phyloP scores from a whole-genome alignment of 1,140 invertebrate genomes.

The Metopolophium dirhodum region DNA sequence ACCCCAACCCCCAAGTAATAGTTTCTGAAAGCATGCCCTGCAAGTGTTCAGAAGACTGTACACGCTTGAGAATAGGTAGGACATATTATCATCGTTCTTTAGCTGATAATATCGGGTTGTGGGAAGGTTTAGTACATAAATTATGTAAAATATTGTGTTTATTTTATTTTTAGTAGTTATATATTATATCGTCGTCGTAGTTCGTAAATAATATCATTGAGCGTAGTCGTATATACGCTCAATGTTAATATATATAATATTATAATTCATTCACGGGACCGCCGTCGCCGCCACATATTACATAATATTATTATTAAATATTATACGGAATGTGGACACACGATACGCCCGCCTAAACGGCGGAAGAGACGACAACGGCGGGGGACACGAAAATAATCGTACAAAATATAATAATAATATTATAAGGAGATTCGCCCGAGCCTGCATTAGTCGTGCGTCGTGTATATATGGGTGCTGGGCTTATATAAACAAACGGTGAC shows the following conservation, averaged over 20 bases:
- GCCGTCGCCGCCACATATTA: neutral
- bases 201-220: neutral
- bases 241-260: neutral
- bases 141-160: neutral
- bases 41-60: neutral
- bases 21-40: neutral
- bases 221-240: neutral
- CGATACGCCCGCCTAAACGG: constrained; percentile 27
- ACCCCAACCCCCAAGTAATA: neutral
- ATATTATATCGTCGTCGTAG: neutral
- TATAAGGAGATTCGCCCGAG: constrained; percentile 34
- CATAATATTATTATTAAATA: neutral
- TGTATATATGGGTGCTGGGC: neutral
- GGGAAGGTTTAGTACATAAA: neutral
- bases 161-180: neutral
- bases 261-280: neutral
- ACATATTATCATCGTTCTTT: neutral
- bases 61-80: neutral
- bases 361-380: neutral
- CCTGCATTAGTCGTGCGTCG: neutral
- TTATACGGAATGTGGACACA: constrained; percentile 42
- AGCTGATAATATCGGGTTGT: neutral
- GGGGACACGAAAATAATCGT: neutral
- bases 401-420: constrained; percentile 3
- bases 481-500: neutral